phyloP scores from a whole-genome alignment of 2,113 vertebrate genomes.

The Callocephalon fimbriatum region DNA sequence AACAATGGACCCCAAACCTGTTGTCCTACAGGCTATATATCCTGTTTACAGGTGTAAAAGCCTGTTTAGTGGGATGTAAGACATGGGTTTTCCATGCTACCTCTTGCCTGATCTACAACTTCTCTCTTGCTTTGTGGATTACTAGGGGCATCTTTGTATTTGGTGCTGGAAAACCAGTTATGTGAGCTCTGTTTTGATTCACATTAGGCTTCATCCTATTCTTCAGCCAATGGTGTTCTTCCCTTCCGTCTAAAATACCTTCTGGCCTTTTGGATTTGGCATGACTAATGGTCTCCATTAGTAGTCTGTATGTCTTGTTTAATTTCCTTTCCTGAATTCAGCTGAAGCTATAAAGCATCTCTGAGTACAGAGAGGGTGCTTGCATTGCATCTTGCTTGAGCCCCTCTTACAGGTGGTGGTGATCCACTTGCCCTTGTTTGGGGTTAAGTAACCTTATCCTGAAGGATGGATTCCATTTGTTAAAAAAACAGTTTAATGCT shows the following conservation, averaged over 20 bases:
- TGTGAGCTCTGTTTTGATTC: not conserved
- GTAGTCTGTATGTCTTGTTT: not conserved
- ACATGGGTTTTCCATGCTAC: not conserved
- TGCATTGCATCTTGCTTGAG: not conserved
- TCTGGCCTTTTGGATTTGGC: not conserved
- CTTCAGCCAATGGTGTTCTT: not conserved
- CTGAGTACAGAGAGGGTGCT: not conserved
- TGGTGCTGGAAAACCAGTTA: not conserved
- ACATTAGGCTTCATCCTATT: not conserved
- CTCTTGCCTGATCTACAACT: not conserved
- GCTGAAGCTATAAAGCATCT: not conserved
- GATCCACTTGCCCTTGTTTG: not conserved
- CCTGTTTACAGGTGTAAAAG: not conserved
- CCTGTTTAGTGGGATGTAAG: not conserved
- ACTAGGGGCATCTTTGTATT: not conserved
- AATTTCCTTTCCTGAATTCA: not conserved
- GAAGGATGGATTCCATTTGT: not conserved
- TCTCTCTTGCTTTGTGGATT: not conserved
- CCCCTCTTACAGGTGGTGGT: not conserved
- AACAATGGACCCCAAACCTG: not conserved
- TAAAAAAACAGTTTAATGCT: not conserved
- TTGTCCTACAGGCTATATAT: not conserved
- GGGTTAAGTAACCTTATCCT: not conserved
- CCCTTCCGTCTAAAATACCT: not conserved
- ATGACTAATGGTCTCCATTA: not conserved